Base-by-base conservation (phyloP, 1,140 invertebrate species). In the Propsilocerus akamusi region DNA sequence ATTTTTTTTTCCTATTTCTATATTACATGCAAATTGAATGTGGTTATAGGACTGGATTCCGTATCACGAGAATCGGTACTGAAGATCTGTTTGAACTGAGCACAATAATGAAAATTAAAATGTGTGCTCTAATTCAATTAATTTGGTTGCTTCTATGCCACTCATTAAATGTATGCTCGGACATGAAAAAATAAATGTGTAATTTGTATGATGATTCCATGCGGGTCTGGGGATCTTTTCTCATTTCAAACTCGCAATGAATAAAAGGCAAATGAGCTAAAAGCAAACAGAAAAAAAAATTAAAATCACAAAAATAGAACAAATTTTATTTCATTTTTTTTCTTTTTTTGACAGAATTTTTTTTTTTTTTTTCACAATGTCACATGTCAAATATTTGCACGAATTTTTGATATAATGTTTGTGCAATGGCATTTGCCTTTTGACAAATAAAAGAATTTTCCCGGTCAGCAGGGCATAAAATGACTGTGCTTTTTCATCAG, bases 161-260 rank as follows among this genome's bases (percentile, higher is more conserved):
- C 10, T 41, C 4, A 14, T 20, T 20, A 8, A 7, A 20, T 41
- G 34, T 20, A 41, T 41, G 34, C 34, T 41, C 22, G 17, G 34
- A 8, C 22, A 14, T 20, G 22, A 20, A 41, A 41, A 41, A 41
- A 17, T 41, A 20, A 41, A 41, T 41, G 34, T 41, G 34, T 41
- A 41, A 41, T 41, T 41, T 41, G 34, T 41, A 41, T 41, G 34
- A 41, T 41, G 17, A 41, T 41, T 20, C 34, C 11, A n/a, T 41
- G 10, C 5, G 34, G 14, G 28, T 30, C 28, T 30, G 14, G 28
- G 10, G 11, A 12, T 30, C 28, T 12, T 30, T 30, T 30, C 10
- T 30, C 14, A 2, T 30, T 8, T 30, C 14, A 10, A 12, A 30
- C 28, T 30, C 6, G 28, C 10, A 12, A 30, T 12, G 14, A 12